Evolutionary conservation across 2,797 vertebrate species (phyloP).

Genomic region (Hylomyscus alleni): DNA sequence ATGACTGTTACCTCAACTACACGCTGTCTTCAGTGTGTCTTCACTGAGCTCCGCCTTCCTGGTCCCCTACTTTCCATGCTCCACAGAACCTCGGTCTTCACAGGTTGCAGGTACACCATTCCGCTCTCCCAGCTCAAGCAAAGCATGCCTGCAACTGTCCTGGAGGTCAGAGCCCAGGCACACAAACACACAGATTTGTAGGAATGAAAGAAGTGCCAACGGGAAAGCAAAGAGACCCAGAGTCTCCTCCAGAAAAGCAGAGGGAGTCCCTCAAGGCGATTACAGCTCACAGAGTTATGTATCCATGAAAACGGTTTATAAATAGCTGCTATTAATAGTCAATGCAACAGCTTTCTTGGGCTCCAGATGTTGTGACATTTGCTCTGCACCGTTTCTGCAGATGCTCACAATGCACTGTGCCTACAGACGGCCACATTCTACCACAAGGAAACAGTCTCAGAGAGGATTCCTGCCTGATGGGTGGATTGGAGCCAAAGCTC

Average conservation of each 20-base stretch:
- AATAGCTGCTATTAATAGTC: slow-evolving; percentile 14
- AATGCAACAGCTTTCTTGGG: background rate
- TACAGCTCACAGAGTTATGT: background rate
- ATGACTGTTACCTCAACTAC: background rate
- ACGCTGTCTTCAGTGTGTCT: background rate
- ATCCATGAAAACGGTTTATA: background rate
- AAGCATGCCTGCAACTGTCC: background rate
- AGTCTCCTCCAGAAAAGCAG: background rate
- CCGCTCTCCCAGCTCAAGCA: background rate
- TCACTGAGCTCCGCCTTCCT: background rate
- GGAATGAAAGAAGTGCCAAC: background rate
- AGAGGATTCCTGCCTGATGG: background rate
- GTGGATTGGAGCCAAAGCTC: background rate
- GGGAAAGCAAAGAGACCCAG: background rate
- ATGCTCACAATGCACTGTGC: background rate
- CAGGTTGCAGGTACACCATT: background rate
- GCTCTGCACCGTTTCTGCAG: background rate
- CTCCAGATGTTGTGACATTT: background rate
- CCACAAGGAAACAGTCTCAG: background rate
- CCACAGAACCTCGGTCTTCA: background rate
- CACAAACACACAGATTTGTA: background rate
- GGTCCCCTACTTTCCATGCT: background rate
- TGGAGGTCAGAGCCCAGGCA: background rate
- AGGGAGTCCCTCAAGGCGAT: background rate
- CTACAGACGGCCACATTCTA: background rate